Conservation (phyloP, 1,140 invertebrate genomes). For the Coelopa frigida region DNA sequence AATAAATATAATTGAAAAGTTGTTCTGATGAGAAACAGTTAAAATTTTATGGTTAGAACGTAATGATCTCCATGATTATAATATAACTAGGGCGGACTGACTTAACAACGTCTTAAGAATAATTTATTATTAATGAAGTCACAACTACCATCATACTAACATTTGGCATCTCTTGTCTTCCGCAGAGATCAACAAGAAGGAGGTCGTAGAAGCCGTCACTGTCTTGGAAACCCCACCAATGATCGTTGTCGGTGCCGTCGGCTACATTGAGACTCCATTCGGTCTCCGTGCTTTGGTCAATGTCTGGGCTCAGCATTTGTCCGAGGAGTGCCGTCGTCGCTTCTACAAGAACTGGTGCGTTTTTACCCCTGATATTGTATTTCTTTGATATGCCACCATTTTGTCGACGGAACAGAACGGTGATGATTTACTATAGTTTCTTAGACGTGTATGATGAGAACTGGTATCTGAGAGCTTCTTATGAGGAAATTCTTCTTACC, state of each 20-base stretch:
- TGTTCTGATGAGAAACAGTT: constrained; percentile 37
- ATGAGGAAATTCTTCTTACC: constrained; percentile 27
- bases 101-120: constrained; percentile 5
- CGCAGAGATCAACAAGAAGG: constrained; percentile 98
- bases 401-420: constrained; percentile 1
- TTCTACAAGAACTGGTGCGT: constrained; percentile 99
- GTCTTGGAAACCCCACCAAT: constrained; percentile 98
- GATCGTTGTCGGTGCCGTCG: constrained; percentile 94
- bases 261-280: constrained; percentile 98
- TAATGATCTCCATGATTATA: constrained; percentile 41
- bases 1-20: constrained; percentile 4
- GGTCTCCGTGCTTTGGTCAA: constrained; percentile 91
- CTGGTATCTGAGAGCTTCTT: constrained; percentile 39
- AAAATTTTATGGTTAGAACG: constrained; percentile 44
- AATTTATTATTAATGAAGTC: constrained; percentile 1
- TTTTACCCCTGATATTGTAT: constrained; percentile 22
- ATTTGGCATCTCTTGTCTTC: constrained; percentile 10
- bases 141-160: constrained; percentile 13
- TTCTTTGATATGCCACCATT: constrained; percentile 19
- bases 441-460: constrained; percentile 35
- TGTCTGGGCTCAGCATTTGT: constrained; percentile 97
- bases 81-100: constrained; percentile 45
- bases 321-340: constrained; percentile 93
- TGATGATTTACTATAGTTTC: constrained; percentile 20
- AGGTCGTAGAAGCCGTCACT: constrained; percentile 98